phyloP scores from a whole-genome alignment of 2,888 invertebrate genomes.

The Ennomos fuscantarius region DNA sequence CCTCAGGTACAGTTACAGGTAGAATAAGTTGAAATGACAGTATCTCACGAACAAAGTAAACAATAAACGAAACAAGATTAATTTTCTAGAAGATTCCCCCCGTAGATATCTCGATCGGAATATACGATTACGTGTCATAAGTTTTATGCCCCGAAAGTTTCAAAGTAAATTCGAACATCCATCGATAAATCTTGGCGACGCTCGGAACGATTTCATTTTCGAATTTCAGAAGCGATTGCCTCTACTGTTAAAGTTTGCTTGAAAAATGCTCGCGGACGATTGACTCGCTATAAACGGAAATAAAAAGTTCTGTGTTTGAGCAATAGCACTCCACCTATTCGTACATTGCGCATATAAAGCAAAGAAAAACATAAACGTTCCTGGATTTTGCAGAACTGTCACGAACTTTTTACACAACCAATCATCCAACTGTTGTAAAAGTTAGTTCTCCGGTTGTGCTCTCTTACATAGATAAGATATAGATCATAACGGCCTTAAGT shows the following conservation, averaged over 20 bases:
- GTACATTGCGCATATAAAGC: conserved; percentile 76
- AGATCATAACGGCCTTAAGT: conserved; percentile 42
- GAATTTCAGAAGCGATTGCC: conserved; percentile 85
- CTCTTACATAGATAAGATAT: conserved; percentile 48
- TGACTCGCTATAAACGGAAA: conserved; percentile 85
- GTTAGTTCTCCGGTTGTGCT: conserved; percentile 44
- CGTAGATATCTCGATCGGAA: conserved; percentile 70
- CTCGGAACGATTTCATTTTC: conserved; percentile 85
- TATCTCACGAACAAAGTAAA: conserved; percentile 50
- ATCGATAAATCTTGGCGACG: conserved; percentile 85
- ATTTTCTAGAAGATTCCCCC: conserved; percentile 59
- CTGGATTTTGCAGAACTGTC: conserved; percentile 63
- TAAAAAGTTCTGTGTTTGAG: conserved; percentile 84
- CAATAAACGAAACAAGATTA: conserved; percentile 61
- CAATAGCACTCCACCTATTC: conserved; percentile 69
- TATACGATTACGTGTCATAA: conserved; percentile 85
- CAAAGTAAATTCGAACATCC: conserved; percentile 84
- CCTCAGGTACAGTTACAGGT: conserved; percentile 31
- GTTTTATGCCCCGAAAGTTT: conserved; percentile 83
- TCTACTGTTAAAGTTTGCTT: conserved; percentile 85
- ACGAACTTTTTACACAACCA: conserved; percentile 62
- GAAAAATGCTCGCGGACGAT: conserved; percentile 85
- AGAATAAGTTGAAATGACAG: conserved; percentile 43
- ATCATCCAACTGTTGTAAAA: conserved; percentile 56
- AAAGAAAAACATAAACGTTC: conserved; percentile 70